A percentile compares a stretch with the other conserved stretches of the same genome.
These are phyloP conservation scores for Galago senegalensis DNA, from an alignment of 2,797 vertebrate species.

Conservation along the genomic window DNA sequence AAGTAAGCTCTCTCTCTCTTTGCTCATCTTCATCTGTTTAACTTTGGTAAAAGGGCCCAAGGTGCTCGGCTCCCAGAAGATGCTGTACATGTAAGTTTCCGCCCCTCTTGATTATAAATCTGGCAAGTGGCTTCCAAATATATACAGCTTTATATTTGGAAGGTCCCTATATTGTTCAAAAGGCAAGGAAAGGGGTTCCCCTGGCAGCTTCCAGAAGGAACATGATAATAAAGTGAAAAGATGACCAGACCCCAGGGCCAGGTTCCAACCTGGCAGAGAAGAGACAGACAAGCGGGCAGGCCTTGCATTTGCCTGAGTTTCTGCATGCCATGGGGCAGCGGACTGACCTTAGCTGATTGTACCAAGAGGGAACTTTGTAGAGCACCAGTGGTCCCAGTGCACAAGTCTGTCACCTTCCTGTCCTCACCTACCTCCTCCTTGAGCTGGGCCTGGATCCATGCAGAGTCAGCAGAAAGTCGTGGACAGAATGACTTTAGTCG, in stretches of 20 bases:
- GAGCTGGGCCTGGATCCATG: not conserved
- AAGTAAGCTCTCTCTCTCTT: not conserved
- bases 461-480: fast-evolving
- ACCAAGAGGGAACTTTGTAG: not conserved
- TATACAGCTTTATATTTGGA: fast-evolving
- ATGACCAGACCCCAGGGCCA: not conserved
- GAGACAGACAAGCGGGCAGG: not conserved
- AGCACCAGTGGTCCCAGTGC: not conserved
- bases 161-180: not conserved
- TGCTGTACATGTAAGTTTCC: not conserved
- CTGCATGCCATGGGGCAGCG: fast-evolving
- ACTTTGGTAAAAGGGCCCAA: not conserved
- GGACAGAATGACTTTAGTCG: not conserved
- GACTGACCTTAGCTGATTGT: not conserved
- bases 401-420: not conserved
- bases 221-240: not conserved
- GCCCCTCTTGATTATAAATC: not conserved
- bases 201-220: not conserved
- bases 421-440: not conserved
- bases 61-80: not conserved
- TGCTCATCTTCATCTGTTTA: not conserved
- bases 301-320: not conserved
- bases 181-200: not conserved
- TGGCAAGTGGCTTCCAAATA: not conserved
- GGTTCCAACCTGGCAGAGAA: not conserved